Base-by-base conservation (phyloP, 53 echinoderm and acorn worm genomes). In the Paracentrotus lividus region DNA sequence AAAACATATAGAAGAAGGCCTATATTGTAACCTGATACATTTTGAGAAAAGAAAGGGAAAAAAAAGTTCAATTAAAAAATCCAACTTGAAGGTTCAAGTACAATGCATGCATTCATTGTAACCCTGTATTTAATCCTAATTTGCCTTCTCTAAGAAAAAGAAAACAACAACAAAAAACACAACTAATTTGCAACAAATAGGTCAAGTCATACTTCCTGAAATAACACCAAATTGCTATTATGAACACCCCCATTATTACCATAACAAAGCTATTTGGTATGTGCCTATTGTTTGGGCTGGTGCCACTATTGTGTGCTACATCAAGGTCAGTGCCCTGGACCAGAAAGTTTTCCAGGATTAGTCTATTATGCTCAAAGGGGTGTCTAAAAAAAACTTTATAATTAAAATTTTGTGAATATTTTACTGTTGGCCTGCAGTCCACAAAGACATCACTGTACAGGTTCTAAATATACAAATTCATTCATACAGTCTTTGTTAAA, bases 251-350 rank as follows among this genome's bases (percentile, higher is more conserved):
- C 56, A 36, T 53, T 4, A 86, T 86, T 86, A 57, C 86, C 86
- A 86, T 86, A 86, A 86, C 86, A 86, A 86, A 86, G 86, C 86
- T 4, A 34, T 5, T 55, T 86, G 86, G 86, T 55, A 86, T 86
- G 86, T 56, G 86, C 86, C 86, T 53, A 8, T 55, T 56, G 43
- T 53, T 1, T n/a, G 86, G 21, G 86, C 86, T 86, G 86, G 86
- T 55, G 86, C 56, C 86, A 86, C 86, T n/a, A 55, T 57, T 55
- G 85, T 86, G 47, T 53, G 31, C 86, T 32, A 8, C 18, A 33
- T 56, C 86, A 86, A 86, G 86, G 86, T 21, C 86, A 86, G 55
- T 86, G 33, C 54, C 86, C 86, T 56, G 57, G 86, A 55, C 47
- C 27, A 6, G 29, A 57, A 86, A 86, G 55, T 33, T 55, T 86